Evolutionary conservation across 2,113 vertebrate genomes (phyloP).

Genomic region (Gnathonemus longibarbis): DNA sequence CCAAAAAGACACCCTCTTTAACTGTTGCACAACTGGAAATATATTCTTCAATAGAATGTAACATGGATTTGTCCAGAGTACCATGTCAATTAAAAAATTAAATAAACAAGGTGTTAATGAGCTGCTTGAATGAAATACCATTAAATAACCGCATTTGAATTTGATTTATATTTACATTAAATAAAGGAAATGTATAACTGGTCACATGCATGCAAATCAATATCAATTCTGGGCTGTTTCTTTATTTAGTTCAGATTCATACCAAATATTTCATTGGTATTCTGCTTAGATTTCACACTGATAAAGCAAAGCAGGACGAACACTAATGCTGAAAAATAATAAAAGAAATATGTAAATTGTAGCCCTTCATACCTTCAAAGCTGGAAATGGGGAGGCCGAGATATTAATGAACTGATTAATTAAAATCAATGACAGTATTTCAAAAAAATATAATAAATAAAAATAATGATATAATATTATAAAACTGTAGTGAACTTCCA

Average conservation of each 20-base stretch:
- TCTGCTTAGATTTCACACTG: background rate
- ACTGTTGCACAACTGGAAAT: background rate
- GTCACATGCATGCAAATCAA: background rate
- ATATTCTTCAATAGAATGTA: background rate
- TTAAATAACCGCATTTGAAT: background rate
- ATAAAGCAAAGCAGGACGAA: background rate
- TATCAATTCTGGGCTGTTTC: background rate
- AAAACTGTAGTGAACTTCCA: background rate
- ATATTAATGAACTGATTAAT: background rate
- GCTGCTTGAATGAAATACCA: background rate
- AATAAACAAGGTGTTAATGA: background rate
- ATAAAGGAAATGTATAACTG: background rate
- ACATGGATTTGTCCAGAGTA: background rate
- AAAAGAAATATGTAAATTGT: background rate
- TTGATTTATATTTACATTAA: background rate
- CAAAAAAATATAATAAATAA: background rate
- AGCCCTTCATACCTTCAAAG: background rate
- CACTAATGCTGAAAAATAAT: background rate
- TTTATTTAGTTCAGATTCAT: background rate
- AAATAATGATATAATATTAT: background rate
- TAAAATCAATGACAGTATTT: background rate
- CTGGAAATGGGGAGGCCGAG: background rate
- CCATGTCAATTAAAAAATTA: background rate
- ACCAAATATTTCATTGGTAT: background rate
- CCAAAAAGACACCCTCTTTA: background rate